These are phyloP conservation scores for Siderastrea siderea DNA, from an alignment of 92 coral and sea anemone genomes.

Conservation along the genomic window DNA sequence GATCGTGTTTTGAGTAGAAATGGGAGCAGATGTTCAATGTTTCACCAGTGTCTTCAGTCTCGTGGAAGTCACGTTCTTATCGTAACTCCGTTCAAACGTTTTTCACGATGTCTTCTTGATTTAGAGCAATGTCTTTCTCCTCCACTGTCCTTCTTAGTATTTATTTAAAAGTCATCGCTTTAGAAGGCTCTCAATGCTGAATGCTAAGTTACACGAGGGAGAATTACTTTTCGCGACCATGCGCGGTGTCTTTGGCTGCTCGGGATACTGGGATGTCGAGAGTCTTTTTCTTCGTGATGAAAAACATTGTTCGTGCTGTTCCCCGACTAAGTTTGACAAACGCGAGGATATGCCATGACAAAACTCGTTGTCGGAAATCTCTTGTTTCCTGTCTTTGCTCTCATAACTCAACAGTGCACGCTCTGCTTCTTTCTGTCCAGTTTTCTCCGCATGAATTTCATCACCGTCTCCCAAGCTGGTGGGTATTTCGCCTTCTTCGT, in stretches of 20 bases:
- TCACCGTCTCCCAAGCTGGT: neutral
- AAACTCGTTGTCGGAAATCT: conserved; percentile 6
- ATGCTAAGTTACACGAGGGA: conserved; percentile 7
- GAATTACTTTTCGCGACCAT: neutral
- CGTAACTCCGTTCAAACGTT: neutral
- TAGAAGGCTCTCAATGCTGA: conserved; percentile 42
- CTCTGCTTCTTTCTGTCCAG: conserved; percentile 6
- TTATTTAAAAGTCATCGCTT: conserved; percentile 2
- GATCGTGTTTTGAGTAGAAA: neutral
- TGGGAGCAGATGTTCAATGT: neutral
- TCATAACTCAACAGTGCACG: neutral
- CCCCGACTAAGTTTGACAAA: neutral
- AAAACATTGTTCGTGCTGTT: conserved; percentile 3
- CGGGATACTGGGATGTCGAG: neutral
- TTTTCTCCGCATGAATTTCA: neutral
- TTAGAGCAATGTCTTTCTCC: neutral
- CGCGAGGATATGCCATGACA: conserved; percentile 1
- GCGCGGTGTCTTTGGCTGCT: neutral
- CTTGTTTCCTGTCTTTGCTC: conserved; percentile 17
- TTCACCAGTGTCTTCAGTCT: neutral
- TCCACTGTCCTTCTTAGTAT: neutral
- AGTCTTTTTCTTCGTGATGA: neutral
- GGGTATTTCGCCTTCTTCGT: neutral
- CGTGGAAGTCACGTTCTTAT: neutral
- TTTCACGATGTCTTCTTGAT: neutral